phyloP scores from a whole-genome alignment of 2,797 vertebrate species.

The Enteromius anoplus region DNA sequence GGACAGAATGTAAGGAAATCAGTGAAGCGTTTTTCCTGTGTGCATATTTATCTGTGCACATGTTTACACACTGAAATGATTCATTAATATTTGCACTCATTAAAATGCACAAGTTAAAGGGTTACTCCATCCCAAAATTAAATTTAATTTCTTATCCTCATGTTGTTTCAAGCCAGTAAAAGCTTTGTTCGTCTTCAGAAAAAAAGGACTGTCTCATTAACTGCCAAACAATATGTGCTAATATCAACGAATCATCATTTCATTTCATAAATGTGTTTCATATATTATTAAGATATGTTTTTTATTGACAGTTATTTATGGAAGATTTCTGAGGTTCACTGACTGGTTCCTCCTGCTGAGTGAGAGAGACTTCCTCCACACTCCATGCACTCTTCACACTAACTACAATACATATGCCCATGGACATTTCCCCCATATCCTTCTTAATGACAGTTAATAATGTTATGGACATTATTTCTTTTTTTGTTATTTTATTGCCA shows the following conservation, averaged over 20 bases:
- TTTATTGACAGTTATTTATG: conserved; percentile 18
- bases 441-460: conserved; percentile 8
- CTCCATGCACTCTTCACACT: conserved; percentile 34
- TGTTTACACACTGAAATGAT: background rate
- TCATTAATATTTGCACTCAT: background rate
- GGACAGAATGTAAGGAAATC: background rate
- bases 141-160: too few species aligned
- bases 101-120: background rate
- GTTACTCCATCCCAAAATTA: too few species aligned
- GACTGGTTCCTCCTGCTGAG: conserved; percentile 39
- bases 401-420: conserved; percentile 45
- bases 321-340: conserved; percentile 14
- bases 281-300: background rate
- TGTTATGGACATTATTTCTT: conserved; percentile 25
- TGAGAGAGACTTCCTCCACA: conserved; percentile 12
- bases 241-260: too few species aligned
- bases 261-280: too few species aligned
- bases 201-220: too few species aligned
- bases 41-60: background rate
- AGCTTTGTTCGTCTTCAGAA: too few species aligned
- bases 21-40: background rate
- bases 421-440: conserved; percentile 15
- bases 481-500: conserved; percentile 7
- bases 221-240: too few species aligned
- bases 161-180: too few species aligned